Percentiles rank a stretch among this genome's conserved stretches.
Conservation (phyloP, 2,113 vertebrate genomes). For the Pogona vitticeps region DNA sequence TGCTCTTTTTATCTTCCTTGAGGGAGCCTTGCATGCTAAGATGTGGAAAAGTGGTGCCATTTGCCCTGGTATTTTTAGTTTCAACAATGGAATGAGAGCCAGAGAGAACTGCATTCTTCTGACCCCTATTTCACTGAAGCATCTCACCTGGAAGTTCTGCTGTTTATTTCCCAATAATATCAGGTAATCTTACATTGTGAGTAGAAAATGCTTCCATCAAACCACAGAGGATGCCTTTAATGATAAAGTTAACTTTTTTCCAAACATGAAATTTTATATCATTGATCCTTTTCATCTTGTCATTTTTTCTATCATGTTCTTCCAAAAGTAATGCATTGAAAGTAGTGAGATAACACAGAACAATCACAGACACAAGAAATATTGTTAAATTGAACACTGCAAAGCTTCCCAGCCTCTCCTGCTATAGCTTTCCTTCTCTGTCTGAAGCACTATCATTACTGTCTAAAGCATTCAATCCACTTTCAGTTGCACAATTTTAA, state of each 20-base stretch:
- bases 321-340: constrained; percentile 71
- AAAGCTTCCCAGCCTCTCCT: constrained; percentile 42
- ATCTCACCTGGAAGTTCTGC: constrained; percentile 66
- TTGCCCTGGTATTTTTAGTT: constrained; percentile 66
- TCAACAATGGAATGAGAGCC: constrained; percentile 58
- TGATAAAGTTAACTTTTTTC: constrained; percentile 47
- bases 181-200: constrained; percentile 63
- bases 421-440: constrained; percentile 32
- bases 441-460: constrained; percentile 33
- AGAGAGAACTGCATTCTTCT: constrained; percentile 57
- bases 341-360: constrained; percentile 56
- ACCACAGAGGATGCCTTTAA: constrained; percentile 60
- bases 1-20: constrained; percentile 62
- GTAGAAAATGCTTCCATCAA: constrained; percentile 64
- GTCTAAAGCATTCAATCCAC: neutral
- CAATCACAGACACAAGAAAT: constrained; percentile 56
- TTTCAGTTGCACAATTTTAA: constrained; percentile 25
- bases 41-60: constrained; percentile 67
- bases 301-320: constrained; percentile 62
- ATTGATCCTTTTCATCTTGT: constrained; percentile 49
- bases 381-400: constrained; percentile 37
- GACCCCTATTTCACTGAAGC: constrained; percentile 62
- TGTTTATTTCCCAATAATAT: constrained; percentile 47
- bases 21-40: constrained; percentile 62
- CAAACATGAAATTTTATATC: constrained; percentile 55